phyloP scores from a whole-genome alignment of 2,888 invertebrate species.

The Andrena bucephala region DNA sequence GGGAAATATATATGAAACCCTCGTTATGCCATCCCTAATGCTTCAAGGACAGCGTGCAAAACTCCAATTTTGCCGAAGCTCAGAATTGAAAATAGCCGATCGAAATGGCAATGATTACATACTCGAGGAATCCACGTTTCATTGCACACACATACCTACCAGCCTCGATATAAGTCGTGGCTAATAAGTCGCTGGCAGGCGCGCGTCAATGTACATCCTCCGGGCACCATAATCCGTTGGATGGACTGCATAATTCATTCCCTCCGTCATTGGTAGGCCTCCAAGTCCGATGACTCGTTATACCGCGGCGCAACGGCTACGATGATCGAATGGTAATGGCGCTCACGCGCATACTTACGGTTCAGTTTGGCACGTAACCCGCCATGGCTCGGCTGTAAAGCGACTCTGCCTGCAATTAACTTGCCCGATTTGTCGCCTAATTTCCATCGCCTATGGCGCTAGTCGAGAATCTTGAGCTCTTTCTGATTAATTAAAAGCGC shows the following conservation, averaged over 20 bases:
- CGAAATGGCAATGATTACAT: constrained; percentile 26
- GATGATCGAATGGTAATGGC: constrained; percentile 69
- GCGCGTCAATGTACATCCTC: constrained; percentile 70
- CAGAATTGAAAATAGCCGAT: background rate
- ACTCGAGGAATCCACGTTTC: constrained; percentile 29
- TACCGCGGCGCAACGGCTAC: constrained; percentile 61
- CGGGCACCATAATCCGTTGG: constrained; percentile 70
- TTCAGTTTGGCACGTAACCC: constrained; percentile 65
- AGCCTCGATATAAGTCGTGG: constrained; percentile 56
- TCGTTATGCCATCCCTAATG: background rate
- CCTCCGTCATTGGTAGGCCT: constrained; percentile 69
- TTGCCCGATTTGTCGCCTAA: constrained; percentile 56
- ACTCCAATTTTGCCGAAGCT: background rate
- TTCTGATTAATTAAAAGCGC: constrained; percentile 34
- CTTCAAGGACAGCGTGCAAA: background rate
- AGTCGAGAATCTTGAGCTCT: constrained; percentile 23
- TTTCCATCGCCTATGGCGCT: constrained; percentile 49
- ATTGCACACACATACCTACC: constrained; percentile 57
- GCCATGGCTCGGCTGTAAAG: constrained; percentile 29
- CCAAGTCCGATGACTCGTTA: constrained; percentile 71
- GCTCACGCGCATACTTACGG: constrained; percentile 61
- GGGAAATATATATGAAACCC: background rate
- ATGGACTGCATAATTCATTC: constrained; percentile 75
- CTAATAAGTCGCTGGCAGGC: constrained; percentile 65
- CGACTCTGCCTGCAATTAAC: constrained; percentile 57